These are phyloP conservation scores for Apteryx mantelli DNA, from an alignment of 2,113 vertebrate genomes.

Conservation along the genomic window DNA sequence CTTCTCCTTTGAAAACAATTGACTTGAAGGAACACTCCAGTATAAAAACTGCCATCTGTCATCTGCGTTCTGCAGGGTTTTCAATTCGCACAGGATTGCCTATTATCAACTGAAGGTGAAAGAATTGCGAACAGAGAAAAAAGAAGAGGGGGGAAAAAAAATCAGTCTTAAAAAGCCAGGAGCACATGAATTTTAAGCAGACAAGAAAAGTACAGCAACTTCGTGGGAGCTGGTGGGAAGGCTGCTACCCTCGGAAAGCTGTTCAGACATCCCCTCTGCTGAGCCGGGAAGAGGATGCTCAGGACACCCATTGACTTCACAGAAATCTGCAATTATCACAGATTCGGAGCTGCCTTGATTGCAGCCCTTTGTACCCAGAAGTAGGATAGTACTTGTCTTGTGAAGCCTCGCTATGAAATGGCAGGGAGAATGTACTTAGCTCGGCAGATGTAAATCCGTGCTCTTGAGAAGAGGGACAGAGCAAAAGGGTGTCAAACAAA, in stretches of 20 bases:
- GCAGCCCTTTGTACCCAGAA: background rate
- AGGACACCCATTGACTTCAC: slow-evolving; percentile 34
- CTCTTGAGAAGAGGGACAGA: background rate
- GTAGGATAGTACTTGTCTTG: background rate
- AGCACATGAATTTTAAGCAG: slow-evolving; percentile 29
- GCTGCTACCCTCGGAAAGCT: background rate
- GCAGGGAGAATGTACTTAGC: background rate
- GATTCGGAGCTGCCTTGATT: background rate
- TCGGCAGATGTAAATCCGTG: background rate
- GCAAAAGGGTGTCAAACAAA: background rate
- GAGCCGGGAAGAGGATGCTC: background rate
- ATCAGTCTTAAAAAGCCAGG: background rate
- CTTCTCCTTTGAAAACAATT: slow-evolving; percentile 12
- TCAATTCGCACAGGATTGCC: background rate
- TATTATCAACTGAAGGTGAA: background rate
- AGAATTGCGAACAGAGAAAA: background rate
- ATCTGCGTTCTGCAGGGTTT: background rate
- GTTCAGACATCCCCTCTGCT: slow-evolving; percentile 12
- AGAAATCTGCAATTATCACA: background rate
- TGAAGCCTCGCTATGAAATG: background rate
- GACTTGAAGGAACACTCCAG: background rate
- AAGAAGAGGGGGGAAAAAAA: background rate
- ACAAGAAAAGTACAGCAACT: background rate
- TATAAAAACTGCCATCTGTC: background rate
- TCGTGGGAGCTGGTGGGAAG: background rate